Percentiles rank a stretch among this genome's conserved stretches.
Evolutionary conservation across 2,113 vertebrate species (phyloP).

Genomic region (Chascanopsetta lugubris): DNA sequence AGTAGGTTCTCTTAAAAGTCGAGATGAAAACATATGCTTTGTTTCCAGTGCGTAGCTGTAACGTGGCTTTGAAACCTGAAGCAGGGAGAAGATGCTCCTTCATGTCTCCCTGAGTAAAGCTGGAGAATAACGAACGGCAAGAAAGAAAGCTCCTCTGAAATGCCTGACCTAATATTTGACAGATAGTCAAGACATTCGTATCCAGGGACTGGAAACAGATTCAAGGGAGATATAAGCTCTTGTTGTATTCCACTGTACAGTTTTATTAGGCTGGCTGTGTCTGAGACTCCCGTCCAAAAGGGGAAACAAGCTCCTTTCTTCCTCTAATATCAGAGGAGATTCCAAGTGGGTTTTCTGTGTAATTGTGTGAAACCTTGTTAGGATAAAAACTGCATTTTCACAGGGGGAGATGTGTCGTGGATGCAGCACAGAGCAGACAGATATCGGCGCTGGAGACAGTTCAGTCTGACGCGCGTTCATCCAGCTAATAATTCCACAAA

Average conservation of each 20-base stretch:
- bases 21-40: slow-evolving; percentile 77
- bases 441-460: slow-evolving; percentile 4
- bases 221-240: slow-evolving; percentile 41
- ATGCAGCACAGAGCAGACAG: background rate
- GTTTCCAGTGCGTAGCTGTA: slow-evolving; percentile 66
- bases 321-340: slow-evolving; percentile 22
- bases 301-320: slow-evolving; percentile 15
- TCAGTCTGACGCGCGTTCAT: background rate
- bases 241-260: slow-evolving; percentile 37
- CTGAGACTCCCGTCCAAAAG: slow-evolving; percentile 14
- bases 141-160: slow-evolving; percentile 60
- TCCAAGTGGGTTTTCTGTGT: slow-evolving; percentile 5
- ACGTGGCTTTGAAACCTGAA: slow-evolving; percentile 68
- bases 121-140: slow-evolving; percentile 60
- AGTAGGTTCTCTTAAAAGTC: slow-evolving; percentile 76
- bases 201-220: slow-evolving; percentile 54
- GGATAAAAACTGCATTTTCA: slow-evolving; percentile 2
- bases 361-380: slow-evolving; percentile 15
- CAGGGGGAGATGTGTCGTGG: background rate
- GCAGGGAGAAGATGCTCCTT: slow-evolving; percentile 62
- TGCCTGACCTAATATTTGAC: slow-evolving; percentile 74
- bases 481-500: background rate
- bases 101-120: slow-evolving; percentile 61
- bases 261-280: slow-evolving; percentile 29
- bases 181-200: slow-evolving; percentile 62